Conservation (phyloP, 2,888 invertebrate species). For the Incurvaria masculella region DNA sequence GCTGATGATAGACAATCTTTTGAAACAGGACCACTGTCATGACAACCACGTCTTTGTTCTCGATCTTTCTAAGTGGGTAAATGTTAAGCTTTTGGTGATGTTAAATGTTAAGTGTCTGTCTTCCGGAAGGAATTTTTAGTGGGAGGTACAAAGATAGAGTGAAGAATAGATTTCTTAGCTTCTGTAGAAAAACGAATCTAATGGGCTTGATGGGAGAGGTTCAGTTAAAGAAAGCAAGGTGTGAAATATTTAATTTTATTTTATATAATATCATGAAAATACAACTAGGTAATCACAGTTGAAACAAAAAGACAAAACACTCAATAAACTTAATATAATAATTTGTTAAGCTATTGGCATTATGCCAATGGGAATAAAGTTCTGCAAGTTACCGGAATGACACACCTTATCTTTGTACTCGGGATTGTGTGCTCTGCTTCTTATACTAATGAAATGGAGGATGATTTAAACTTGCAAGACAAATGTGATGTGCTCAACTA, state of each 20-base stretch:
- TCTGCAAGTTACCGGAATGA: background rate
- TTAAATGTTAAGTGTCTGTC: no score
- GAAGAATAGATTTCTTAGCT: no score
- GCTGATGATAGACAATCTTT: no score
- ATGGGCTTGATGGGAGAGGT: no score
- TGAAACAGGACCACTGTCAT: no score
- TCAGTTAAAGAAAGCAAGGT: slow-evolving; percentile 4
- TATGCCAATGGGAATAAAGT: background rate
- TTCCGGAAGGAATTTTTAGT: no score
- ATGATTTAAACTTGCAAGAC: background rate
- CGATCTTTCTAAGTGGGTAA: no score
- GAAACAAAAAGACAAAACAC: slow-evolving; percentile 40
- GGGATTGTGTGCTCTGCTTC: background rate
- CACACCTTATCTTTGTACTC: background rate
- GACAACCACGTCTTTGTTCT: no score
- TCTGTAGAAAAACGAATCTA: no score
- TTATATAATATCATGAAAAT: slow-evolving; percentile 57
- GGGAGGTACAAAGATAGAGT: no score
- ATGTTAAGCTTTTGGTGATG: no score
- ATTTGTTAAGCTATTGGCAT: background rate
- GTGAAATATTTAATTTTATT: slow-evolving; percentile 52
- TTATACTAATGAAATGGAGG: background rate
- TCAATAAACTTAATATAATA: background rate
- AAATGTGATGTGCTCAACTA: background rate
- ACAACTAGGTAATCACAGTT: slow-evolving; percentile 62